Conservation (phyloP, 2,113 vertebrate species). For the Podarcis muralis region DNA sequence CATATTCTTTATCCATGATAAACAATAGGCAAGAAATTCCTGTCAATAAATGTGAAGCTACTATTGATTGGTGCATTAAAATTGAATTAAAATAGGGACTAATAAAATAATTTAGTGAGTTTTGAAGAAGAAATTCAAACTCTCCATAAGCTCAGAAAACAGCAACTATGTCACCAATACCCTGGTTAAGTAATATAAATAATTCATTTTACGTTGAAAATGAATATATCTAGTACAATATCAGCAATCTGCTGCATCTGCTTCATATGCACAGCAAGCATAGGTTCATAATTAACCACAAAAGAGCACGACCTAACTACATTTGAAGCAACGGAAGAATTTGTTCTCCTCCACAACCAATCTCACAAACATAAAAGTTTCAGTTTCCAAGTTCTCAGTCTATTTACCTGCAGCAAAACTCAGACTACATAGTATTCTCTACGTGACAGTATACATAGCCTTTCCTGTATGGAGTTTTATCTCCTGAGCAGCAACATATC, state of each 20-base stretch:
- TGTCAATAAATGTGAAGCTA: slow-evolving; percentile 70
- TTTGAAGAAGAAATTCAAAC: slow-evolving; percentile 21
- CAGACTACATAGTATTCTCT: not conserved
- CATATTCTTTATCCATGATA: slow-evolving; percentile 61
- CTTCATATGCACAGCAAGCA: not conserved
- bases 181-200: not conserved
- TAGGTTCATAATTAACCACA: not conserved
- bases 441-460: not conserved
- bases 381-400: not conserved
- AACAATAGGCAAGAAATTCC: slow-evolving; percentile 55
- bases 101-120: slow-evolving; percentile 53
- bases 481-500: not conserved
- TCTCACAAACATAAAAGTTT: not conserved
- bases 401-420: not conserved
- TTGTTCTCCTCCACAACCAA: not conserved
- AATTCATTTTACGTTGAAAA: not conserved
- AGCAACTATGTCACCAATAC: not conserved
- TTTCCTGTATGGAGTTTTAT: not conserved
- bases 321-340: slow-evolving; percentile 4
- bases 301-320: not conserved
- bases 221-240: not conserved
- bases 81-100: slow-evolving; percentile 67
- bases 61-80: slow-evolving; percentile 64
- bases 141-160: not conserved
- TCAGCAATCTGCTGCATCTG: slow-evolving; percentile 1